These are phyloP conservation scores for Drosophila macrothrix DNA, from an alignment of 2,888 invertebrate species.

Conservation along the genomic window DNA sequence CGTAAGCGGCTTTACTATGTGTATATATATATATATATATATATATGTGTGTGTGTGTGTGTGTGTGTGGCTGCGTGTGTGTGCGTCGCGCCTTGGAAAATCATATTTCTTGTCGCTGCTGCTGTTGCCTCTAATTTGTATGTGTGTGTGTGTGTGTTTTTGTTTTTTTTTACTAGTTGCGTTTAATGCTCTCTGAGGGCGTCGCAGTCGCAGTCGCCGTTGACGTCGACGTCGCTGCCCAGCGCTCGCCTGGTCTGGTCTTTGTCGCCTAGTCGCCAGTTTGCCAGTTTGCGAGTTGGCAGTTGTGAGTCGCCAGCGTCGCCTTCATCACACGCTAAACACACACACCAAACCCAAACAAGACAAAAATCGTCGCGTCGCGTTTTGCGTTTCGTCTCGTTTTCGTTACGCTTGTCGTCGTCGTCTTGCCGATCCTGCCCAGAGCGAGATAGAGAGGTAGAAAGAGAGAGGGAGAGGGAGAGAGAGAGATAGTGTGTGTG, in stretches of 20 bases:
- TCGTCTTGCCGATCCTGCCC: constrained; percentile 28
- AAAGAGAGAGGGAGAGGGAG: neutral
- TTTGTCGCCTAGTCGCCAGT: constrained; percentile 50
- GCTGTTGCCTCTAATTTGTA: constrained; percentile 67
- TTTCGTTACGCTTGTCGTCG: constrained; percentile 22
- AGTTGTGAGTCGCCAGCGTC: constrained; percentile 35
- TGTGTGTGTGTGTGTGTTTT: constrained; percentile 22
- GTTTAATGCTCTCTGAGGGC: constrained; percentile 78
- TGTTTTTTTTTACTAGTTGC: constrained; percentile 48
- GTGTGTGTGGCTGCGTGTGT: constrained; percentile 20
- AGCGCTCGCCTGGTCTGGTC: constrained; percentile 41
- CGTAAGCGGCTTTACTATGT: constrained; percentile 68
- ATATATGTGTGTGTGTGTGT: neutral
- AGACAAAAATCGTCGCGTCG: constrained; percentile 47
- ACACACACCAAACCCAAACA: neutral
- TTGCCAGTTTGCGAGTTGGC: constrained; percentile 26
- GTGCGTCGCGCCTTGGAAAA: constrained; percentile 61
- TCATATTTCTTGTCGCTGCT: constrained; percentile 59
- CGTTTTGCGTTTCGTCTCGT: constrained; percentile 50
- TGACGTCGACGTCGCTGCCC: constrained; percentile 27
- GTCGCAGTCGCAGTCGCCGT: constrained; percentile 39
- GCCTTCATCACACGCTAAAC: constrained; percentile 65
- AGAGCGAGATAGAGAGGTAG: neutral
- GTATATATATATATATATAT: constrained; percentile 11
- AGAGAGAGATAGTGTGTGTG: neutral